Percentiles rank a stretch among this genome's conserved stretches.
Evolutionary conservation across 2,113 vertebrate species (phyloP).

Genomic region (Puntigrus tetrazona): DNA sequence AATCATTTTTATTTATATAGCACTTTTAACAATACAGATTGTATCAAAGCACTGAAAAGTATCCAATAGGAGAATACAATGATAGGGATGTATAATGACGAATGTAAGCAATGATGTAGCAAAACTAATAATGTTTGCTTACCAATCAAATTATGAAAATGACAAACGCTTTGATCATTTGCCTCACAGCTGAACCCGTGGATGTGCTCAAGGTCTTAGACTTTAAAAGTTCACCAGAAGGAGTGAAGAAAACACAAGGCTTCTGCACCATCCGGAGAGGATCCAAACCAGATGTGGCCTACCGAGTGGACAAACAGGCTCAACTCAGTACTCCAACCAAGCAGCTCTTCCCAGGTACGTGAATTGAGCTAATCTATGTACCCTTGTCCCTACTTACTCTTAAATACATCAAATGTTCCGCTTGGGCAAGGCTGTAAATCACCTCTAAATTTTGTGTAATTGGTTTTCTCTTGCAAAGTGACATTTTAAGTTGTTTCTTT

Average conservation of each 20-base stretch:
- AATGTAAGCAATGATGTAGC: too few relatives aligned
- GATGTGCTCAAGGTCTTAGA: slow-evolving; percentile 94
- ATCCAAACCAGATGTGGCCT: slow-evolving; percentile 89
- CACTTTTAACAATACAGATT: too few relatives aligned
- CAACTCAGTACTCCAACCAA: slow-evolving; percentile 94
- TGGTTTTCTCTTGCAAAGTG: slow-evolving; percentile 13
- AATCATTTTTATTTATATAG: too few relatives aligned
- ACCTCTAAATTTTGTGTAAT: neutral
- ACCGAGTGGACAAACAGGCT: slow-evolving; percentile 86
- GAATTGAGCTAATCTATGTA: neutral
- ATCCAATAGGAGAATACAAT: too few relatives aligned
- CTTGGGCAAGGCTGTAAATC: slow-evolving; percentile 2
- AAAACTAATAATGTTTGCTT: neutral
- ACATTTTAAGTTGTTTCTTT: slow-evolving; percentile 49
- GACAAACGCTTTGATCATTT: slow-evolving; percentile 3
- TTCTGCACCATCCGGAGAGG: slow-evolving; percentile 90
- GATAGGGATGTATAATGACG: too few relatives aligned
- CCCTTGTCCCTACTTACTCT: neutral
- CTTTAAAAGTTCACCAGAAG: slow-evolving; percentile 91
- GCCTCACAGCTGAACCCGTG: slow-evolving; percentile 85
- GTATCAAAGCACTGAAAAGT: too few relatives aligned
- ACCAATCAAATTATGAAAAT: neutral
- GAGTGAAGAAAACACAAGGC: slow-evolving; percentile 88
- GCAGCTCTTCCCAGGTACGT: slow-evolving; percentile 87
- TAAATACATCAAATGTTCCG: slow-evolving; percentile 5